Conservation (phyloP, 2,888 invertebrate genomes). For the Liodrosophila aerea region DNA sequence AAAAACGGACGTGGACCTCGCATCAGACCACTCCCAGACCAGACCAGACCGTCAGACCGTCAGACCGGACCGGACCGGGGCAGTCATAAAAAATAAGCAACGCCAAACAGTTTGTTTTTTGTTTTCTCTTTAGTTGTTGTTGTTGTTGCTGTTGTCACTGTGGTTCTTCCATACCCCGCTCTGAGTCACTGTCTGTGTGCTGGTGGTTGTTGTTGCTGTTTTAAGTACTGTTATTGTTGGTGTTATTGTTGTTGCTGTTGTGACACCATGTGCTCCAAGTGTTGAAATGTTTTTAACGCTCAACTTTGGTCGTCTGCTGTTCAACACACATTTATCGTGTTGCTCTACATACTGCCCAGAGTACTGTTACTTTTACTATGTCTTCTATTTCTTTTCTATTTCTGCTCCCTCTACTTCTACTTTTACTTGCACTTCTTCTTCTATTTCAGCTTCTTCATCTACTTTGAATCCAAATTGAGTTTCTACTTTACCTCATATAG, state of each 20-base stretch:
- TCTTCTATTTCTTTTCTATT: too few relatives aligned
- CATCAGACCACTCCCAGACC: not conserved
- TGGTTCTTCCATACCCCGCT: constrained; percentile 45
- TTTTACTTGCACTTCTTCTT: not conserved
- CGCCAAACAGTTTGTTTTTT: constrained; percentile 51
- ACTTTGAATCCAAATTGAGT: too few relatives aligned
- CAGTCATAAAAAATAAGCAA: constrained; percentile 59
- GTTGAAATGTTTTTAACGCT: constrained; percentile 75
- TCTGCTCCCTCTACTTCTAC: not conserved
- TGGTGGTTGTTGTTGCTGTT: constrained; percentile 29
- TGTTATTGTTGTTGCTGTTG: constrained; percentile 52
- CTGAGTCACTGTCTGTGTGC: constrained; percentile 38
- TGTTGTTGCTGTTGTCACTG: constrained; percentile 30
- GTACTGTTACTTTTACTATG: not conserved
- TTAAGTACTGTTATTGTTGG: constrained; percentile 32
- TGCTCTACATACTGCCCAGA: constrained; percentile 14
- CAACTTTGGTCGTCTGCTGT: constrained; percentile 72
- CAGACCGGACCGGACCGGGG: constrained; percentile 20
- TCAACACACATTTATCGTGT: constrained; percentile 62
- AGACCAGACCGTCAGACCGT: constrained; percentile 9
- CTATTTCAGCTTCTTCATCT: too few relatives aligned
- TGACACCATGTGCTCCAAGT: constrained; percentile 76
- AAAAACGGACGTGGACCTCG: constrained; percentile 38
- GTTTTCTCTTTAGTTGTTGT: constrained; percentile 15
- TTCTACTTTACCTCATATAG: too few relatives aligned